Percentiles rank a stretch among this genome's conserved stretches.
Evolutionary conservation across 2,888 invertebrate species (phyloP).

Genomic region (Hirtodrosophila trivittata): DNA sequence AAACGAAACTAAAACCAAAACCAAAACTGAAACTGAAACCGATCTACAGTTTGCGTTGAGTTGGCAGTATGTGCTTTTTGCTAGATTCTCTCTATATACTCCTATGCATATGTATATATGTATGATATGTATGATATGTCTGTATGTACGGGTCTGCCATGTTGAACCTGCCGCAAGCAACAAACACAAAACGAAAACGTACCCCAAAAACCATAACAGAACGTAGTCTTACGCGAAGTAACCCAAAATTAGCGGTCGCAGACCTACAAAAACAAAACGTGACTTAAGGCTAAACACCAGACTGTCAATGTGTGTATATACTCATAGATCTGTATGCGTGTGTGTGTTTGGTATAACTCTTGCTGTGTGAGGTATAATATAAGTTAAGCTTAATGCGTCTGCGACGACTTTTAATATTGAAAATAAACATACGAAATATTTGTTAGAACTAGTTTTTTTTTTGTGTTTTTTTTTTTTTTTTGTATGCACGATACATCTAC

Average conservation of each 20-base stretch:
- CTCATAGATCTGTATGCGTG: not conserved
- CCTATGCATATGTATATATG: not conserved
- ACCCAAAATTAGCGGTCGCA: conserved; percentile 56
- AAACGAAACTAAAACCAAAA: conserved; percentile 7
- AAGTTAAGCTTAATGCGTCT: conserved; percentile 46
- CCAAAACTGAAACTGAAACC: conserved; percentile 26
- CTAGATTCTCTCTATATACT: conserved; percentile 28
- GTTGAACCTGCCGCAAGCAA: conserved; percentile 60
- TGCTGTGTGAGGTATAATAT: not conserved
- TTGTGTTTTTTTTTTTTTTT: conserved; percentile 19
- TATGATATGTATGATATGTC: not conserved
- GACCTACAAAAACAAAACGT: conserved; percentile 72
- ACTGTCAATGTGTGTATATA: not conserved
- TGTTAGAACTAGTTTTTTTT: conserved; percentile 67
- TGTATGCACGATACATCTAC: conserved; percentile 40
- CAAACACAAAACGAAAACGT: conserved; percentile 33
- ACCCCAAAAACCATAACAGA: conserved; percentile 34
- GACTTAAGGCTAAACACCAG: conserved; percentile 63
- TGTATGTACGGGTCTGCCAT: no score
- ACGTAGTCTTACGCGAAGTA: conserved; percentile 37
- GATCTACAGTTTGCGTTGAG: conserved; percentile 48
- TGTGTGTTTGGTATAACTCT: conserved; percentile 18
- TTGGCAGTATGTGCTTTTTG: conserved; percentile 71
- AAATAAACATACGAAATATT: conserved; percentile 9
- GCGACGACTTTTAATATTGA: conserved; percentile 24